These are phyloP conservation scores for Eretmochelys imbricata DNA, from an alignment of 2,113 vertebrate genomes.

Conservation along the genomic window DNA sequence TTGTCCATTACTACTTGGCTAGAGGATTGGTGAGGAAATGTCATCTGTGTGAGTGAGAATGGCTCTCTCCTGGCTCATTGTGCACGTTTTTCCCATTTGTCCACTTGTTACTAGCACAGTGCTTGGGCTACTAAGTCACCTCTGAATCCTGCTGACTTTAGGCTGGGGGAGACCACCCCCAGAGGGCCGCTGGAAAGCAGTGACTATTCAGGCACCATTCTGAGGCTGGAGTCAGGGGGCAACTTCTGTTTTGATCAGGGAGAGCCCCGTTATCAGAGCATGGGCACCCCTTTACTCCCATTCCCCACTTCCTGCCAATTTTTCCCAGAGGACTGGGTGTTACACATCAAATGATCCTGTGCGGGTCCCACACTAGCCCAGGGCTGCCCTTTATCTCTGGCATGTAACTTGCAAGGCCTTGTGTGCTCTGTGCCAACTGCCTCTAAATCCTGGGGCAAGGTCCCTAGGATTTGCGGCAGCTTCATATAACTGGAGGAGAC, in stretches of 20 bases:
- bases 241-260: neutral
- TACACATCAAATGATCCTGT: neutral
- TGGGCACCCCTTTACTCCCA: neutral
- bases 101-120: too few relatives aligned
- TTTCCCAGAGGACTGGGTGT: neutral
- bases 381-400: too few relatives aligned
- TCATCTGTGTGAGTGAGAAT: neutral
- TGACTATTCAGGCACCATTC: neutral
- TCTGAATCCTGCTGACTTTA: too few relatives aligned
- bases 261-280: neutral
- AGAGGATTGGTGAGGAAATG: conserved; percentile 78
- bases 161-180: neutral
- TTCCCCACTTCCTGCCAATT: neutral
- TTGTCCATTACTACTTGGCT: conserved; percentile 79
- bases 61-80: neutral
- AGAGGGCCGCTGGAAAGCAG: neutral
- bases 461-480: too few relatives aligned
- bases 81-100: neutral
- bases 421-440: neutral
- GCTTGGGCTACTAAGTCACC: too few relatives aligned
- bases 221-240: neutral
- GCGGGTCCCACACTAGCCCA: too few relatives aligned
- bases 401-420: neutral
- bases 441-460: neutral
- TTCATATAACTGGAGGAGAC: neutral